Evolutionary conservation across 2,797 vertebrate genomes (phyloP), one percentile per base, ranked within the genome.

Genomic region (Pangasius sanitwongsei): DNA sequence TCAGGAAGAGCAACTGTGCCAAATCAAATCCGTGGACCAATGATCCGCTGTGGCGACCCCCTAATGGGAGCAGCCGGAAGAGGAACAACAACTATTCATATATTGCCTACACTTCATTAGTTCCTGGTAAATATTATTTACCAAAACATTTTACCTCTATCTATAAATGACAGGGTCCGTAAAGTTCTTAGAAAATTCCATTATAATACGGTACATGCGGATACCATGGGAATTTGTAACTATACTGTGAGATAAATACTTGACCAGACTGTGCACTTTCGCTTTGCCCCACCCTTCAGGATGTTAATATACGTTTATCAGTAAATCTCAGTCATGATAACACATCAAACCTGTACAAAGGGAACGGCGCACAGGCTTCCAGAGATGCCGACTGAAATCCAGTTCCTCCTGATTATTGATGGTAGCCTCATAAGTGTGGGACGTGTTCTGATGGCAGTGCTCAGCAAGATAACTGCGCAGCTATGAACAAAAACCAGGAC

Each of bases 281-380:
- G 28, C 12, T 41, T 53, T 31, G 11, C 44, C 67, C 25, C 44
- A 7, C 8, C 2, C 41, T 61, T 87, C 1, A 55, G 61, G 2
- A 84, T 57, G 65, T 12, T 15, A 34, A 4, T 41, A 37, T 23
- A 31, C 23, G 18, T 59, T 37, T 63, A 44, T 44, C 23, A 61
- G 13, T 82, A 82, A 78, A 31, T 6, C 55, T 6, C 25, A 41
- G 53, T 72, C 4, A 72, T 31, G 48, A 11, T 48, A 63, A 55
- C 6, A 25, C 37, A 69, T 78, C 86, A 81, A 61, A 94, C 93
- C 92, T 92, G 92, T 4, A 90, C 63, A 83, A 94, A 90, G 0
- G 93, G 92, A 63, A 94, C 87, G 4, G 93, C 93, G 83, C 92
- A 94, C 20, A 94, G 89, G n/a, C 84, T 90, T 18, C 89, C 92